Conservation (phyloP, 2,888 invertebrate genomes). For the Neocrepidodera transversa region DNA sequence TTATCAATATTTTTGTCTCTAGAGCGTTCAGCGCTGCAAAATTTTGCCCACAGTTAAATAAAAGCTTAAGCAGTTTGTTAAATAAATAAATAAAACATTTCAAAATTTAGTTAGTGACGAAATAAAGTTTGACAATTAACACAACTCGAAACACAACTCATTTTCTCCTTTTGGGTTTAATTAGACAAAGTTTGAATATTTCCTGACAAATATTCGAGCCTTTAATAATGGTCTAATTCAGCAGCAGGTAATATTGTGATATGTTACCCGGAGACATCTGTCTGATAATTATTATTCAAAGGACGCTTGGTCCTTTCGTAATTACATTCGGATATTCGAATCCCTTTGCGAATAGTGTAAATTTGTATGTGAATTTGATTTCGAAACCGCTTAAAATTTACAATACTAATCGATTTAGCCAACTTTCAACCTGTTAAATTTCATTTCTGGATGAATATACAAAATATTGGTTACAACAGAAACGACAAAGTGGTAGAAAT, state of each 20-base stretch:
- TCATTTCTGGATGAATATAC: no score
- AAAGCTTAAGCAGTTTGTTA: no score
- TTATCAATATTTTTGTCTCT: no score
- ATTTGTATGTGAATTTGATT: background rate
- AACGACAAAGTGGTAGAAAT: no score
- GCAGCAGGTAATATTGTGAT: conserved; percentile 8
- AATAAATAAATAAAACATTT: no score
- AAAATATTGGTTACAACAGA: no score
- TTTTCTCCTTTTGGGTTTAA: background rate
- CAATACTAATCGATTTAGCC: background rate
- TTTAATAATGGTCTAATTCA: conserved; percentile 14
- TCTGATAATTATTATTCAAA: conserved; percentile 20
- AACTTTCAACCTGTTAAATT: no score
- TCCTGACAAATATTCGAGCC: background rate
- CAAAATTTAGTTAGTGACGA: no score
- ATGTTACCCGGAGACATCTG: conserved; percentile 1
- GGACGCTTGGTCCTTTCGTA: conserved; percentile 11
- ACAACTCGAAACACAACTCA: no score
- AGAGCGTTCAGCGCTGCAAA: no score
- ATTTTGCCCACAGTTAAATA: no score
- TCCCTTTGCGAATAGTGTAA: background rate
- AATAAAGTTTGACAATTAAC: no score
- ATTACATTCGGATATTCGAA: conserved; percentile 12
- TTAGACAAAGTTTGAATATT: conserved; percentile 7
- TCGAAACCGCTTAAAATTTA: background rate